Percentiles rank a stretch among this genome's conserved stretches.
phyloP scores from a whole-genome alignment of 2,113 vertebrate species.

The Chaetorhynchus papuensis region DNA sequence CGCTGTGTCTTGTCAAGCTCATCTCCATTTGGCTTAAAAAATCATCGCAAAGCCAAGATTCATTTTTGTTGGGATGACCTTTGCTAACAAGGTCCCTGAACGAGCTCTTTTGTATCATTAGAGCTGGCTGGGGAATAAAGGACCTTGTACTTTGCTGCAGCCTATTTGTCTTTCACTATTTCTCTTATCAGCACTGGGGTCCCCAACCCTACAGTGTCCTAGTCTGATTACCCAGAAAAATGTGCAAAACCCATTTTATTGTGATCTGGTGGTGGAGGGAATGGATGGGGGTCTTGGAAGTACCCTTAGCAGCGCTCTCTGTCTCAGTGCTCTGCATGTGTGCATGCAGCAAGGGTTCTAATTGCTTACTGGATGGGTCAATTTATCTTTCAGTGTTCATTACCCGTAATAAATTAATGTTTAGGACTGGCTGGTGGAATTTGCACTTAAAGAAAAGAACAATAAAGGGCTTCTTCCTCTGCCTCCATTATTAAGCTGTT shows the following conservation, averaged over 20 bases:
- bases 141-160: background rate
- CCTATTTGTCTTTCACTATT: background rate
- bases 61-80: slow-evolving; percentile 1
- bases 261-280: background rate
- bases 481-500: background rate
- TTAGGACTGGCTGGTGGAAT: slow-evolving; percentile 22
- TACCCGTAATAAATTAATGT: slow-evolving; percentile 41
- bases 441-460: slow-evolving; percentile 19
- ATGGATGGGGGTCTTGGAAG: background rate
- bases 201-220: background rate
- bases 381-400: slow-evolving; percentile 45
- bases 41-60: background rate
- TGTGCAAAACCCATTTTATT: background rate
- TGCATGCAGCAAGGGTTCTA: background rate
- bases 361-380: slow-evolving; percentile 43
- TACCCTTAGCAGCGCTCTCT: background rate
- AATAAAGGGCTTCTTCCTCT: background rate
- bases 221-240: background rate
- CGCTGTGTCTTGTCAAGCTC: background rate
- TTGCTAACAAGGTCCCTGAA: slow-evolving; percentile 36
- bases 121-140: background rate
- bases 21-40: slow-evolving; percentile 8
- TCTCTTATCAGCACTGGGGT: background rate
- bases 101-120: background rate
- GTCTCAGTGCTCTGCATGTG: background rate